A percentile compares a stretch with the other conserved stretches of the same genome.
Conservation (phyloP, 2,888 invertebrate species). For the Alcis repandata region DNA sequence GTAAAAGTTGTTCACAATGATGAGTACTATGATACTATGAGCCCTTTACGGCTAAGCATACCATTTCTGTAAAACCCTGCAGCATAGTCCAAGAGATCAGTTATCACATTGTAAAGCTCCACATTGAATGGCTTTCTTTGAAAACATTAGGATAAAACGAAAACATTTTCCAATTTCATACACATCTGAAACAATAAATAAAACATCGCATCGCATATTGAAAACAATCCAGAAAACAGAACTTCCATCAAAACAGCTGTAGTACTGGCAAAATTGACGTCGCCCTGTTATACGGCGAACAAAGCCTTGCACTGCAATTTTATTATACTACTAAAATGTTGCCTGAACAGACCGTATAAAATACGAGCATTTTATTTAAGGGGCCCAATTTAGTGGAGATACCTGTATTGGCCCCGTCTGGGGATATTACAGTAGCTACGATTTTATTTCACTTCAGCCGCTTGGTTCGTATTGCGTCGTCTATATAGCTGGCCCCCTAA, state of each 20-base stretch:
- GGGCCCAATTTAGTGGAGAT: conserved; percentile 77
- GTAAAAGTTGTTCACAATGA: no score
- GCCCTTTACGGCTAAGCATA: no score
- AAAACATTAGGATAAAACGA: background rate
- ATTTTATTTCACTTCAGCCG: conserved; percentile 77
- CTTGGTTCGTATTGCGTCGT: conserved; percentile 63
- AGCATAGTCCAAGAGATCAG: no score
- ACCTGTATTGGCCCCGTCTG: conserved; percentile 74
- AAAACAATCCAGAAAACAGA: conserved; percentile 33
- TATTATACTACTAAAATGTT: conserved; percentile 59
- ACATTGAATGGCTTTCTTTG: no score
- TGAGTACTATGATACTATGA: no score
- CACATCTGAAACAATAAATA: background rate
- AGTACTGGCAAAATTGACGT: conserved; percentile 35
- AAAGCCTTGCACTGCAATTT: conserved; percentile 45
- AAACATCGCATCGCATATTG: background rate
- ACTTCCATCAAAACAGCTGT: conserved; percentile 37
- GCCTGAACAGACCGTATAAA: conserved; percentile 54
- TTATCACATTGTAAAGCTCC: no score
- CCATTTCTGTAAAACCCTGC: no score
- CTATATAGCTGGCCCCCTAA: conserved; percentile 18
- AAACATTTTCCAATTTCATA: background rate
- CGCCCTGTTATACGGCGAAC: conserved; percentile 24
- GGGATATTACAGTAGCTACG: conserved; percentile 73
- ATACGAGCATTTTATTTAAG: conserved; percentile 70